Percentiles rank a stretch among this genome's conserved stretches.
Evolutionary conservation across 2,888 invertebrate genomes (phyloP).

Genomic region (Embidobia sp.): DNA sequence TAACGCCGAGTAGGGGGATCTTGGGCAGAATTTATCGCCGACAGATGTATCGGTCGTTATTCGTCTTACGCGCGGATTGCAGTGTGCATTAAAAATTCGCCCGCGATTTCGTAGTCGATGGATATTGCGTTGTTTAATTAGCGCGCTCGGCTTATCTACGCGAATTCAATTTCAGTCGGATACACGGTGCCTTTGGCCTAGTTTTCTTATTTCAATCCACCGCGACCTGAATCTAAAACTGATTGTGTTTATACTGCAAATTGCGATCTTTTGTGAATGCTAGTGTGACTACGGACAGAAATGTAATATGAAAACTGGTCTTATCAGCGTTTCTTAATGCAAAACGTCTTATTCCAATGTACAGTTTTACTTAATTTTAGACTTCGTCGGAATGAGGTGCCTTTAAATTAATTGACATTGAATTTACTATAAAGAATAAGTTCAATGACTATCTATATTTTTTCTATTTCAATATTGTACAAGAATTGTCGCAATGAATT

Average conservation of each 20-base stretch:
- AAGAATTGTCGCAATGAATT: too few relatives aligned
- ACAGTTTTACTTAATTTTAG: too few relatives aligned
- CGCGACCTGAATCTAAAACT: conserved; percentile 28
- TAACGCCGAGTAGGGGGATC: conserved; percentile 53
- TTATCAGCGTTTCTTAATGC: too few relatives aligned
- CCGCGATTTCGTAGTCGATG: conserved; percentile 8
- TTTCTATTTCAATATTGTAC: too few relatives aligned
- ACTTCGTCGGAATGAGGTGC: background rate
- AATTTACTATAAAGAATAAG: background rate
- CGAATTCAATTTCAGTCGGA: conserved; percentile 32
- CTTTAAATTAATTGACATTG: background rate
- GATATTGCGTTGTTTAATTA: conserved; percentile 40
- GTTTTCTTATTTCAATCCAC: conserved; percentile 48
- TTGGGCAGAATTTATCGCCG: conserved; percentile 61
- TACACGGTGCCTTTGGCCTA: conserved; percentile 39
- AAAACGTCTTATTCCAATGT: too few relatives aligned
- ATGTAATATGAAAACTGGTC: too few relatives aligned
- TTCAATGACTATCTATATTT: too few relatives aligned
- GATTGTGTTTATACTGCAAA: conserved; percentile 28
- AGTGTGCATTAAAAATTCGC: conserved; percentile 24
- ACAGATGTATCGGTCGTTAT: conserved; percentile 61
- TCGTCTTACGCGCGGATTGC: conserved; percentile 40
- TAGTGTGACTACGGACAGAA: too few relatives aligned
- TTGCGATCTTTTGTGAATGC: conserved; percentile 13
- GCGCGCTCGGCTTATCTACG: conserved; percentile 17